Conservation (phyloP, 1,140 invertebrate species). For the Conopomorpha cramerella region DNA sequence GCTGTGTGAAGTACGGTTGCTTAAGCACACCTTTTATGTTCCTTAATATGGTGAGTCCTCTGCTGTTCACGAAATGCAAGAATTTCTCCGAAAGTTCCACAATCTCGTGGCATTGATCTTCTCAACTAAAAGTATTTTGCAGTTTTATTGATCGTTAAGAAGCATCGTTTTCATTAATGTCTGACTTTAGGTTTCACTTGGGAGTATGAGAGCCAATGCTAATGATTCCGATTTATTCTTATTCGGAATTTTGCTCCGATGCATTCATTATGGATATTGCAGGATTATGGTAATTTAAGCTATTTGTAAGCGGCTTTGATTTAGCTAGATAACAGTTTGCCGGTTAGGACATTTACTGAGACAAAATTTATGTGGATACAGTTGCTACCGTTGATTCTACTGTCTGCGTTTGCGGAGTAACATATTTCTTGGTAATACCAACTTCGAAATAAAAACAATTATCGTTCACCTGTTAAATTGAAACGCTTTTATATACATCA, state of each 20-base stretch:
- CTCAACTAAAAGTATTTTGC: no score
- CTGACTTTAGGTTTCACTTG: no score
- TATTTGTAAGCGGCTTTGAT: constrained; percentile 44
- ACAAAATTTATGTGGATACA: constrained; percentile 40
- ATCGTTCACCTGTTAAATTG: neutral
- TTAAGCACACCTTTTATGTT: constrained; percentile 40
- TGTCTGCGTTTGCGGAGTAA: constrained; percentile 1
- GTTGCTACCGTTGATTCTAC: constrained; percentile 27
- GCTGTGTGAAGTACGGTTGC: constrained; percentile 26
- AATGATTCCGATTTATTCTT: no score
- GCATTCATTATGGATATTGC: constrained; percentile 46
- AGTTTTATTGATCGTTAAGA: no score
- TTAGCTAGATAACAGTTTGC: constrained; percentile 27
- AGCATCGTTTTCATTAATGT: no score
- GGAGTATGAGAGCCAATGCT: no score
- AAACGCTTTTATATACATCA: constrained; percentile 20
- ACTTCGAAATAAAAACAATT: neutral
- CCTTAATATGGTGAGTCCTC: constrained; percentile 26
- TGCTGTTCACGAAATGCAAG: no score
- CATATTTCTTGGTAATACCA: no score
- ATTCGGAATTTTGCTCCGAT: constrained; percentile 19
- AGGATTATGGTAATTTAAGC: constrained; percentile 44
- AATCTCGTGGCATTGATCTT: no score
- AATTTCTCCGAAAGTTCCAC: no score
- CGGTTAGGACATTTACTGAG: constrained; percentile 26